phyloP scores from a whole-genome alignment of 2,113 vertebrate species.

The Macrotis lagotis region DNA sequence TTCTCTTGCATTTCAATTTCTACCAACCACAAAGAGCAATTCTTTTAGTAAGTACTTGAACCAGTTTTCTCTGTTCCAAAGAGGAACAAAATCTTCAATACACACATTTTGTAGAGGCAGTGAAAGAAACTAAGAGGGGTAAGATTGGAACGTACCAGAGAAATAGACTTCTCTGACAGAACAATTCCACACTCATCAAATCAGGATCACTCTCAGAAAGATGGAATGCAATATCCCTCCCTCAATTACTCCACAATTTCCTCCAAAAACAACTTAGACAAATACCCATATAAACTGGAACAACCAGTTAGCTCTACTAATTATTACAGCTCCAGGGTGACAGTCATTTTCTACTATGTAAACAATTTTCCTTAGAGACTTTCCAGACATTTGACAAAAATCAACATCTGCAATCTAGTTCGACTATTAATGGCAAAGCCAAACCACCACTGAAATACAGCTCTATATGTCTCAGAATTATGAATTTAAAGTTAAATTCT shows the following conservation, averaged over 20 bases:
- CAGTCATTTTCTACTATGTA: constrained; percentile 11
- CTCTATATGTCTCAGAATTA: neutral
- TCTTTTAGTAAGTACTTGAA: constrained; percentile 19
- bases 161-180: neutral
- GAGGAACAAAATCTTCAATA: constrained; percentile 44
- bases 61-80: neutral
- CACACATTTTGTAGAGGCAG: constrained; percentile 36
- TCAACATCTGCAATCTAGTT: neutral
- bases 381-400: constrained; percentile 26
- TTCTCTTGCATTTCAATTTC: constrained; percentile 15
- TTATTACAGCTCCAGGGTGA: constrained; percentile 18
- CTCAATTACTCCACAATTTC: constrained; percentile 17
- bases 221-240: neutral
- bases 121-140: neutral
- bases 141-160: neutral
- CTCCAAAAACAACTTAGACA: constrained; percentile 31
- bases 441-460: neutral
- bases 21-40: constrained; percentile 12
- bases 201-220: neutral
- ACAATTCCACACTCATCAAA: neutral
- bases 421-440: neutral
- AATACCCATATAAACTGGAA: neutral
- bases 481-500: constrained; percentile 17
- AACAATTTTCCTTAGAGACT: constrained; percentile 10
- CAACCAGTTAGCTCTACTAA: constrained; percentile 21